Evolutionary conservation across 2,113 vertebrate species (phyloP).

Genomic region (Tonatia bakeri): DNA sequence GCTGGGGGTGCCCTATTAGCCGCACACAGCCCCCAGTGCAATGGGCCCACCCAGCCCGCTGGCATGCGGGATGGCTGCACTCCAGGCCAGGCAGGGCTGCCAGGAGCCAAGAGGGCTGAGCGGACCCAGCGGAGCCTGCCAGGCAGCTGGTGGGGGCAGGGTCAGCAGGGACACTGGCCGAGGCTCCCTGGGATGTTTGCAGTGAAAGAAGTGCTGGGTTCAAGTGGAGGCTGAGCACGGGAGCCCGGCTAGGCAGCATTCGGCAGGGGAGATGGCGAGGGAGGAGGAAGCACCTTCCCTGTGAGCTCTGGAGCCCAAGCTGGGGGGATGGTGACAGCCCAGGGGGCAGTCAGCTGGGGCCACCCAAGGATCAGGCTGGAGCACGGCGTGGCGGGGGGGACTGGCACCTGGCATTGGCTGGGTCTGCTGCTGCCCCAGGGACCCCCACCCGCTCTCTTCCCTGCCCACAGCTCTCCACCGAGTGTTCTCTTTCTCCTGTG

Average conservation of each 20-base stretch:
- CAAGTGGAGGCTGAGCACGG: fast-evolving
- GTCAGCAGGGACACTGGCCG: no score
- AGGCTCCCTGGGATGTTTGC: neutral
- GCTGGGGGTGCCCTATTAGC: neutral
- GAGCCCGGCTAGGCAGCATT: neutral
- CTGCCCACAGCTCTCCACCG: neutral
- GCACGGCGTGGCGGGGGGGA: neutral
- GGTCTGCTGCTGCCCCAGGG: neutral
- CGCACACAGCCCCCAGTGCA: fast-evolving
- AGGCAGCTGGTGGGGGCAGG: neutral
- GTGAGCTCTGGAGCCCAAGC: neutral
- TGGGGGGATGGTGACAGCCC: fast-evolving
- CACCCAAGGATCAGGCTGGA: neutral
- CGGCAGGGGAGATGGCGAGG: neutral
- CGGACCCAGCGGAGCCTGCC: neutral
- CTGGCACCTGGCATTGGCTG: neutral
- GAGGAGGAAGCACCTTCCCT: neutral
- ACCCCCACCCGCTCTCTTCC: neutral
- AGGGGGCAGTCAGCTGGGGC: neutral
- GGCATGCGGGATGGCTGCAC: neutral
- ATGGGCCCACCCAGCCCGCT: neutral
- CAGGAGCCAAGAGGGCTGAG: neutral
- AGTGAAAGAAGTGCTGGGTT: neutral
- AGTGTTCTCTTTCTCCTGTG: neutral
- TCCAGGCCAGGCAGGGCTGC: neutral